Evolutionary conservation across 1,140 invertebrate genomes (phyloP), one percentile per base, ranked within the genome.

Genomic region (Elysia chlorotica): DNA sequence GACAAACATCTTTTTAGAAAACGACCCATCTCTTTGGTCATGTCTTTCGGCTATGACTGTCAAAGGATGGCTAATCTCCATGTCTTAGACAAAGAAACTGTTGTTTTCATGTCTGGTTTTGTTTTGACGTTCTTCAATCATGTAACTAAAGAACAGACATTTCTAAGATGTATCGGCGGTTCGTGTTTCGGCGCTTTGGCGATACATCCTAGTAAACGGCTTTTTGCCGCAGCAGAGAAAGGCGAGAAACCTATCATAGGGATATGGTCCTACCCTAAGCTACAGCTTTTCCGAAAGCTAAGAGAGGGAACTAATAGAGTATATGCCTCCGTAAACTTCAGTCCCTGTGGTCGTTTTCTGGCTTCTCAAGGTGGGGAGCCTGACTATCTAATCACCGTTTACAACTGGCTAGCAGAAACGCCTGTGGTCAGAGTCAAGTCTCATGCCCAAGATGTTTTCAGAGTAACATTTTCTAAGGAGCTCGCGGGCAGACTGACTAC

Each of bases 301-400:
- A 86, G 89, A 68, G 90, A 91, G 65, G 94, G 93, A n/a, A 93
- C 93, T 0, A 83, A 89, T 14, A 87, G 87, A 77, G 89, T 89
- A 21, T 95, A 93, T 81, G 90, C 88, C n/a, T 90, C 92, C 76
- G 86, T 95, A 1, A 88, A 92, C 74, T 96, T 94, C 82, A 94
- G 93, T 78, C 90, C 91, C 0, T 90, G 92, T 76, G 95, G 94
- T 0, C 89, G 91, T 59, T 83, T 94, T 28, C 85, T 96, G 33
- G 92, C 92, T 3, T 94, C 94, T 0, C 92, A 95, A 82, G 93
- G 93, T 0, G 92, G 92, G 19, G 90, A 92, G 72, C 94, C 94
- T 0, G 94, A 96, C 86, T 94, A 92, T 81, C 90, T 92, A 75
- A 89, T 96, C 17, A 95, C 93, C 0, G 90, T 96, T 62, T 96